Base-by-base conservation (phyloP, 1,140 invertebrate genomes). In the Nephila pilipes region DNA sequence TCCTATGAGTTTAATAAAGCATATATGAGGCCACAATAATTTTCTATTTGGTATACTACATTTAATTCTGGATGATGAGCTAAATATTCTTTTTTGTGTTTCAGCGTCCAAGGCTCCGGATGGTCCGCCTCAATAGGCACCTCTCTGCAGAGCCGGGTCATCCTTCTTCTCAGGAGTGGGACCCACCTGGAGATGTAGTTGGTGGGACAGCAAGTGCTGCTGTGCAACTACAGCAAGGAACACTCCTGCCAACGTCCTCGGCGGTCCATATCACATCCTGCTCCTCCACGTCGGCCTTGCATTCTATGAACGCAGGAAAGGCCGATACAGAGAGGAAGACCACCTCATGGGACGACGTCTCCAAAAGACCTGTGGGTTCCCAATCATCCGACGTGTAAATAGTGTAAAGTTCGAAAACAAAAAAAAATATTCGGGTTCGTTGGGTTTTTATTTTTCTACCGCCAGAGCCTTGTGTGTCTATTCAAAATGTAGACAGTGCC, bases 391-490 rank as follows among this genome's bases (percentile, higher is more conserved):
- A 93, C 46, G 92, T 93, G 87, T 93, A 93, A 93, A 93, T 89
- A 93, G 65, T 89, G 85, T 93, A 81, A 75, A 85, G 55, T 75
- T 55, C 22, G 36, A 83, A 81, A 38, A 79, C 54, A 79, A 55
- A 81, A 54, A 85, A 46, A 75, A 55, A 60, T 60, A 57, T 29
- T 55, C 65, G 79, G 54, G 32, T 79, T 87, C 83, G 81, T 87
- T 85, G 69, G 85, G 69, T 93, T 93, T 93, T 93, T 93, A 93
- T 93, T 93, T 93, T 93, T 93, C 85, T 93, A 93, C 92, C 92
- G 92, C 92, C 92, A 88, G 92, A 89, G 92, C 92, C 92, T 93
- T 93, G 85, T 89, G 92, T 93, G 92, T 93, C 87, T 88, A 93
- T 87, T 85, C 80, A 87, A 87, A 90, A 80, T 46, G 81, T 93